Percentiles rank a stretch among this genome's conserved stretches.
Conservation (phyloP, 2,113 vertebrate species). For the Numida meleagris region DNA sequence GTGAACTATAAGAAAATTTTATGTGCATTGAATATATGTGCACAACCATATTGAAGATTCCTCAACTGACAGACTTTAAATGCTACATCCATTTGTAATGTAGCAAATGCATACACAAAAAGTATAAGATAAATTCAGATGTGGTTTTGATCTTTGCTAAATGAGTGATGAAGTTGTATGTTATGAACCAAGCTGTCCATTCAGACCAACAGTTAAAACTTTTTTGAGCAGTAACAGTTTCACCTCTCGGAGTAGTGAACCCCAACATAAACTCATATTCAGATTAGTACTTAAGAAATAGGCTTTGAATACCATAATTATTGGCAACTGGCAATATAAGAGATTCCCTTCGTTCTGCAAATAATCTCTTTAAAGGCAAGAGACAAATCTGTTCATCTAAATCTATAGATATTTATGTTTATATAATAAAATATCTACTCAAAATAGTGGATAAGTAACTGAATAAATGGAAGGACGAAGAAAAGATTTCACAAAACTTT, state of each 20-base stretch:
- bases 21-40: background rate
- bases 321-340: background rate
- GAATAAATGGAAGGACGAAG: background rate
- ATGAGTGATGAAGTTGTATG: background rate
- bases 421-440: background rate
- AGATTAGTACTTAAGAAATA: rapidly evolving
- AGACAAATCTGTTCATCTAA: background rate
- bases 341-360: background rate
- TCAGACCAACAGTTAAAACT: background rate
- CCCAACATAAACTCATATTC: background rate
- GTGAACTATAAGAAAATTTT: background rate
- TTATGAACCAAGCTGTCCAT: background rate
- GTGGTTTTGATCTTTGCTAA: background rate
- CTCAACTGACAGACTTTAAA: background rate
- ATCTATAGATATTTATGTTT: background rate
- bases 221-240: background rate
- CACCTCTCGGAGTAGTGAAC: background rate
- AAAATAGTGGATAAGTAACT: background rate
- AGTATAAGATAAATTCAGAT: background rate
- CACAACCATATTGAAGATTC: background rate
- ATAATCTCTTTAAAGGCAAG: background rate
- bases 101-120: background rate
- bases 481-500: background rate
- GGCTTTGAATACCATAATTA: background rate
- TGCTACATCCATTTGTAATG: background rate